Base-by-base conservation (phyloP, 2,113 vertebrate genomes). In the Zosterops pallidus region DNA sequence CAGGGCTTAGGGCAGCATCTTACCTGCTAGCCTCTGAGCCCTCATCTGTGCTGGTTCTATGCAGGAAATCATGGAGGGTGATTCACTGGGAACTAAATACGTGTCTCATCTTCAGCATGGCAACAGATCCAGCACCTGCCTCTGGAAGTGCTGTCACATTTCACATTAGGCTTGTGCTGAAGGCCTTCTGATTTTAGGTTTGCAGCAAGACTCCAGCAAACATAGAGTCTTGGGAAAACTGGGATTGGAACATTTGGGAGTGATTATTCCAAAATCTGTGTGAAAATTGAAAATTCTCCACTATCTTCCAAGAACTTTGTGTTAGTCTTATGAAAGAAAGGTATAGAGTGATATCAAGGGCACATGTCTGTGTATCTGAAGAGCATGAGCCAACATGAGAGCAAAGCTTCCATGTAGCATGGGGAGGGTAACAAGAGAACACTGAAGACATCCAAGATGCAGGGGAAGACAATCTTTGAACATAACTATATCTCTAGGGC, bases 331-430 rank as follows among this genome's bases (percentile, higher is more conserved):
- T 68, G 55, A 56, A 74, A 90, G n/a, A 67, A 56, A 49, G 22
- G 5, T 68, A 21, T 25, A 11, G 28, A 46, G 12, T 52, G 33
- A 17, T 71, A 71, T 18, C 16, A 68, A 24, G 29, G 56, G 17
- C 39, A 10, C 0, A 0, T 12, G 11, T 29, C 52, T 74, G 21
- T 1, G 0, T n/a, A 24, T 41, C 46, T 78, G 47, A 37, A 60
- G 71, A 79, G 26, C 20, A 1, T 15, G 50, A 74, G 19, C 20
- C 59, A 67, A 20, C 4, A 15, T 22, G 44, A 59, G 11, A 55
- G 9, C 35, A 71, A 59, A 81, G 39, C 47, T 82, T 62, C 47
- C 5, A 2, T 9, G 33, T 24, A 35, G 35, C 39, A 13, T 21
- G 2, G 44, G 9, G 4, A 79, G 41, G 87, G 33, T 16, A 31